Evolutionary conservation across 1,140 invertebrate genomes (phyloP), one percentile per base, ranked within the genome.

Genomic region (Gryllus bimaculatus): DNA sequence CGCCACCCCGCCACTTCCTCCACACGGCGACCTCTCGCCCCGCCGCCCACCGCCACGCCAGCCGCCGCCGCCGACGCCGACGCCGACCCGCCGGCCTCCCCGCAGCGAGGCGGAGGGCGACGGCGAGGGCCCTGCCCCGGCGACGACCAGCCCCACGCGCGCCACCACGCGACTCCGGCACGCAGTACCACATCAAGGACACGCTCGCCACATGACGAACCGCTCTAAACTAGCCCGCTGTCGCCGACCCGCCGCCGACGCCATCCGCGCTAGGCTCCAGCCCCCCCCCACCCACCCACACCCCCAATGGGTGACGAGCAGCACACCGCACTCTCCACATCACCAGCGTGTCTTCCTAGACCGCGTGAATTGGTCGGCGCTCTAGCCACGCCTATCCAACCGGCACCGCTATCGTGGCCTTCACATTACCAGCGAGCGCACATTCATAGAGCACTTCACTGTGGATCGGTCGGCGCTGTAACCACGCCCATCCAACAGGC

Each of bases 1-100:
- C 86, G 89, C 82, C 86, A 88, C 85, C 89, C 82, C 88, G 87
- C 84, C 77, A 80, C 18, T 48, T 54, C 76, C 79, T 79, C 73
- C 79, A 79, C 79, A 79, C 76, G 47, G 75, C 78, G 54, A 79
- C 48, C 47, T 48, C 26, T 39, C 26, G 26, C 26, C 26, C 48
- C 47, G 76, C 47, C 7, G 26, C 1, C n/a, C 76, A 18, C 10
- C 48, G 21, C 18, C 48, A 48, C 10, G 4, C 7, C 6, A 8
- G 78, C n/a, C 73, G 78, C 26, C 21, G 47, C 18, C 76, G 39
- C 4, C 18, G 47, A 2, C 49, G 18, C 54, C 2, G 18, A 1
- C 54, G 0, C 10, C 10, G 54, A 2, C 49, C 8, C 47, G 48
- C n/a, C 39, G 8, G 39, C 78, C 6, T 21, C 47, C 48, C 5